phyloP scores from a whole-genome alignment of 2,888 invertebrate species.

The Anodontia alba region DNA sequence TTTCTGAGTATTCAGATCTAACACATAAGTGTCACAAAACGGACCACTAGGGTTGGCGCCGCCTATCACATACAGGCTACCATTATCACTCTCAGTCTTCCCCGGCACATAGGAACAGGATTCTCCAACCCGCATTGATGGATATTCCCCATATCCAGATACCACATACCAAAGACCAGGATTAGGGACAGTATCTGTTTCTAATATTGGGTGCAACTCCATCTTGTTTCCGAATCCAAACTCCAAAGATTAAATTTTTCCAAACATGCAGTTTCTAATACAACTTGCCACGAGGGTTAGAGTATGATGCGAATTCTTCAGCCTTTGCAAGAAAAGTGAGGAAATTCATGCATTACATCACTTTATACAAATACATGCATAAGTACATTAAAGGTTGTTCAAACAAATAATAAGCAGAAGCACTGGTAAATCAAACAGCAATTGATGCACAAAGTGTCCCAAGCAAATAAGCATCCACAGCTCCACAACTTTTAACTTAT shows the following conservation, averaged over 20 bases:
- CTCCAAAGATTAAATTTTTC: background rate
- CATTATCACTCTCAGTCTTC: constrained; percentile 68
- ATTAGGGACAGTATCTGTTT: constrained; percentile 76
- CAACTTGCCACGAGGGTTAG: background rate
- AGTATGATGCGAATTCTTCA: background rate
- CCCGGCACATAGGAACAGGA: constrained; percentile 78
- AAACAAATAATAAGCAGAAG: too few species aligned
- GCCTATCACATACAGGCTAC: constrained; percentile 83
- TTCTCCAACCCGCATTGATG: constrained; percentile 83
- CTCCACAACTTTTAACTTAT: too few species aligned
- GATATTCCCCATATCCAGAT: constrained; percentile 81
- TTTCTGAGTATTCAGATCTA: constrained; percentile 80
- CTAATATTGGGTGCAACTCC: constrained; percentile 83
- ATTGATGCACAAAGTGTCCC: too few species aligned
- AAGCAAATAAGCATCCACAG: too few species aligned
- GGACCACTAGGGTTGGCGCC: constrained; percentile 84
- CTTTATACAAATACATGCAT: too few species aligned
- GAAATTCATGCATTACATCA: background rate
- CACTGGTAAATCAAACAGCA: too few species aligned
- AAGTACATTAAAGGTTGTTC: too few species aligned
- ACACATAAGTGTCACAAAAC: constrained; percentile 81
- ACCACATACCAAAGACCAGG: constrained; percentile 83
- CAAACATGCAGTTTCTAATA: background rate
- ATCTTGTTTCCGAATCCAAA: constrained; percentile 52
- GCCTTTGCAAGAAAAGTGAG: background rate